These are phyloP conservation scores for Gymnorhina tibicen DNA, from an alignment of 2,113 vertebrate species.

Conservation along the genomic window DNA sequence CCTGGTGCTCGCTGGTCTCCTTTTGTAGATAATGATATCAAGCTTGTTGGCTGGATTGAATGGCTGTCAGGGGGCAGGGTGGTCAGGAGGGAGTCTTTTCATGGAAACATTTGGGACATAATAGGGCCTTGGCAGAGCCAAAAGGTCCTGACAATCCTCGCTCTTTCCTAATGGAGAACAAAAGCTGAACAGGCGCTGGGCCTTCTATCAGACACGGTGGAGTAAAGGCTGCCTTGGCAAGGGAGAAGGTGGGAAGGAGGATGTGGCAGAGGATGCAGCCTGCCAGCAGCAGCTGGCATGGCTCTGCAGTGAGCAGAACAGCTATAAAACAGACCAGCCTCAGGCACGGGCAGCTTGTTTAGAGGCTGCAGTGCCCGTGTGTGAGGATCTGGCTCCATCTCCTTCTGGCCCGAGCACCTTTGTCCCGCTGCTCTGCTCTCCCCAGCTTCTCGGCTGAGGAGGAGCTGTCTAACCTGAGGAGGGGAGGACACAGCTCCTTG, in stretches of 20 bases:
- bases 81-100: slow-evolving; percentile 44
- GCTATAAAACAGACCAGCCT: not conserved
- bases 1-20: not conserved
- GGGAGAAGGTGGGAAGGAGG: not conserved
- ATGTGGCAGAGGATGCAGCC: not conserved
- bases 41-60: slow-evolving; percentile 55
- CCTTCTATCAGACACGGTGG: rapidly evolving
- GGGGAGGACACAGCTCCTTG: not conserved
- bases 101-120: slow-evolving; percentile 51
- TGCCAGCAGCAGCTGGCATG: not conserved
- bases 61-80: slow-evolving; percentile 26
- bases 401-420: not conserved
- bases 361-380: not conserved
- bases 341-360: not conserved
- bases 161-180: not conserved
- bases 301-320: not conserved
- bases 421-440: not conserved
- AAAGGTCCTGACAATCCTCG: not conserved
- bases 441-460: not conserved
- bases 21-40: slow-evolving; percentile 66
- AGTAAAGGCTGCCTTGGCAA: not conserved
- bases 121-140: slow-evolving; percentile 44
- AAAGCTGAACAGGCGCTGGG: not conserved
- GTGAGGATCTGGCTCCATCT: not conserved
- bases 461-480: not conserved